These are phyloP conservation scores for Arenicola marina DNA, from an alignment of 2,888 invertebrate genomes.

Conservation along the genomic window DNA sequence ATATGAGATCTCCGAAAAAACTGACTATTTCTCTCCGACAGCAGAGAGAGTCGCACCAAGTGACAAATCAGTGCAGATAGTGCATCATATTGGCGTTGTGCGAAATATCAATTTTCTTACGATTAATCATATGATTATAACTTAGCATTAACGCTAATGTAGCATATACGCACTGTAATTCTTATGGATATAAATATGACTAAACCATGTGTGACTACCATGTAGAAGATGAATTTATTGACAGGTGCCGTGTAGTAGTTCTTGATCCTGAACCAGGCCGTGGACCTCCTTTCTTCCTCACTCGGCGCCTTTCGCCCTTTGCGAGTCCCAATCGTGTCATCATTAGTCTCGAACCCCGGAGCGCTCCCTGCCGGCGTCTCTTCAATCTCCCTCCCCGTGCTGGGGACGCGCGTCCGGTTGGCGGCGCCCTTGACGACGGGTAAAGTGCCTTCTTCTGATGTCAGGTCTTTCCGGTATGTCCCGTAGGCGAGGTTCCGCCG, in stretches of 20 bases:
- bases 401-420: background rate
- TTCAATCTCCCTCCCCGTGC: background rate
- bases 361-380: background rate
- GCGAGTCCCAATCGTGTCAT: background rate
- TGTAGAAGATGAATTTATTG: constrained; percentile 17
- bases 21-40: too few relatives aligned
- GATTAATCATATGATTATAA: too few relatives aligned
- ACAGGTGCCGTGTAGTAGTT: constrained; percentile 26
- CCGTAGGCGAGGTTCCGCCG: constrained; percentile 10
- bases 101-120: too few relatives aligned
- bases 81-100: too few relatives aligned
- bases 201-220: too few relatives aligned
- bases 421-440: background rate
- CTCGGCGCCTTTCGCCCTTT: background rate
- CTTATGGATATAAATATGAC: too few relatives aligned
- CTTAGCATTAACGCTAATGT: too few relatives aligned
- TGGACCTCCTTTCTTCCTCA: background rate
- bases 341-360: background rate
- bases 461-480: background rate
- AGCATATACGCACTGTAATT: too few relatives aligned
- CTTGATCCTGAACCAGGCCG: background rate
- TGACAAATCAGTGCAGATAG: too few relatives aligned
- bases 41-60: too few relatives aligned
- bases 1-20: too few relatives aligned
- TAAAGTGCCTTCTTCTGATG: too few relatives aligned